Evolutionary conservation across 2,888 invertebrate species (phyloP), one percentile per base, ranked within the genome.

Genomic region (Pteria penguin): DNA sequence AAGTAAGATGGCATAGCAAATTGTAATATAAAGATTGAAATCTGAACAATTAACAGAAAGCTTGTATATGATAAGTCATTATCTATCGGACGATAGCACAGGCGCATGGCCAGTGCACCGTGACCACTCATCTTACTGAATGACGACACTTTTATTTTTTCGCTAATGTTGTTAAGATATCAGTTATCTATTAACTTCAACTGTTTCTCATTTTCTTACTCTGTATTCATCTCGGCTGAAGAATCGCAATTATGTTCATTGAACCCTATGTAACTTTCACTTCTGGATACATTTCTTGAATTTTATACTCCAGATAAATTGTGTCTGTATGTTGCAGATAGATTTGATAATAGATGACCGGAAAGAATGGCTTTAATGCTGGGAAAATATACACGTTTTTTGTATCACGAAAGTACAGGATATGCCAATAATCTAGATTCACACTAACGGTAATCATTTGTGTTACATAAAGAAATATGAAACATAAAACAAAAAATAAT

Each of bases 201-300:
- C 31, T 55, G 57, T 24, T 68, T 57, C 31, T 8, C 52, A 24
- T 57, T 18, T 4, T 24, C 22, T 18, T 26, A 29, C 27, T 8
- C 60, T 26, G 22, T 26, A 26, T 60, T 26, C 55, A 32, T 55
- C 32, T 68, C 24, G 1, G 22, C 11, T 24, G 31, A 29, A 68
- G n/a, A 32, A 29, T 55, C 32, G 32, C 52, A 68, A 68, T 68
- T 57, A 57, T n/a, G 8, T 55, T 22, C 4, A 57, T 31, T 68
- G 68, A 68, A 55, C 68, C 68, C 5, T 68, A 52, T 52, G 11
- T 55, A 22, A 29, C 24, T 57, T n/a, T 32, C 27, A 57, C 31
- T 33, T 68, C 68, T 68, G 68, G 68, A 57, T 68, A 68, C 68
- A 68, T 68, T 68, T 68, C 68, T 68, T 55, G 68, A 68, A 68